Percentiles rank a stretch among this genome's conserved stretches.
Evolutionary conservation across 1,140 invertebrate genomes (phyloP).

Genomic region (Drosophila rhopaloa): DNA sequence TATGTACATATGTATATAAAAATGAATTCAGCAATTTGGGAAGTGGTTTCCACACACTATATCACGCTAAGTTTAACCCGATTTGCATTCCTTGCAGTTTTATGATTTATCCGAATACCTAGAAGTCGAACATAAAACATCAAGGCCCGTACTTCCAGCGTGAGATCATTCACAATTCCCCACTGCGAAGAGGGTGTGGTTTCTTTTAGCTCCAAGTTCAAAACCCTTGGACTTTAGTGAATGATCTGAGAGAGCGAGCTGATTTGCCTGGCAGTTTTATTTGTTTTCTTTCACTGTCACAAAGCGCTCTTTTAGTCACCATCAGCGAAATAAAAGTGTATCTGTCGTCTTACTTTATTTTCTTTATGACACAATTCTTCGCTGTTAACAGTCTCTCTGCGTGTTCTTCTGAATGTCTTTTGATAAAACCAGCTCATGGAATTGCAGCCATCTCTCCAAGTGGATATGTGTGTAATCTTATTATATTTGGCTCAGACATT

Average conservation of each 20-base stretch:
- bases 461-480: slow-evolving; percentile 30
- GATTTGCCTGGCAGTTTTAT: slow-evolving; percentile 28
- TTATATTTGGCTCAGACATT: slow-evolving; percentile 47
- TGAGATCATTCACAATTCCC: slow-evolving; percentile 54
- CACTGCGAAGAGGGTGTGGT: slow-evolving; percentile 25
- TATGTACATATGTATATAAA: not conserved
- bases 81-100: slow-evolving; percentile 51
- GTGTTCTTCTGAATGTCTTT: slow-evolving; percentile 59
- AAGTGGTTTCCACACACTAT: not conserved
- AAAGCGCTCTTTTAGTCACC: slow-evolving; percentile 66
- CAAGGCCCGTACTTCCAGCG: slow-evolving; percentile 13
- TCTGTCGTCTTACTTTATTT: slow-evolving; percentile 56
- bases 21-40: not conserved
- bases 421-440: slow-evolving; percentile 53
- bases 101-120: slow-evolving; percentile 72
- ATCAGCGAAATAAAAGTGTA: slow-evolving; percentile 61
- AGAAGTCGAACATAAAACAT: slow-evolving; percentile 43
- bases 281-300: slow-evolving; percentile 51
- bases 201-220: slow-evolving; percentile 2
- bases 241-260: slow-evolving; percentile 44
- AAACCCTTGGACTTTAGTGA: slow-evolving; percentile 36
- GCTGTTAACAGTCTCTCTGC: slow-evolving; percentile 63
- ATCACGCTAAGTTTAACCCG: slow-evolving; percentile 9
- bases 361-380: slow-evolving; percentile 79
- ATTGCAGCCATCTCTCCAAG: slow-evolving; percentile 27